Base-by-base conservation (phyloP, 2,888 invertebrate species). In the Tanytarsus gracilentus region DNA sequence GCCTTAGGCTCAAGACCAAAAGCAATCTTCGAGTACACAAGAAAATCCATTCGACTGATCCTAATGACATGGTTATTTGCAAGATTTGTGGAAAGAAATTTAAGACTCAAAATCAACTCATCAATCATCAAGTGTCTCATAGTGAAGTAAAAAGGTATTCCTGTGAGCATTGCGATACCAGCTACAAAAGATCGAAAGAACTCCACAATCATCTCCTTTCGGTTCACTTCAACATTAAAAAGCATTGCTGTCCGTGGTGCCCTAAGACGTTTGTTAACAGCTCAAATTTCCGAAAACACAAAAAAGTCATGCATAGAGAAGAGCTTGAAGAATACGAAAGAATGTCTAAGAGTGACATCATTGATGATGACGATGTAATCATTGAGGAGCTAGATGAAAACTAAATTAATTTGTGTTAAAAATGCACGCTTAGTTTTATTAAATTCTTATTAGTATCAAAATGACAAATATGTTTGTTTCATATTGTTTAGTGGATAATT, bases 1-100 rank as follows among this genome's bases (percentile, higher is more conserved):
- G 26, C 7, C 11, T 51, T n/a, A 8, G n/a, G 30, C 5, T 51
- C 4, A 51, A 51, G 21, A 51, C 51, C 2, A 51, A 51, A 51
- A 21, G 51, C 14, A 51, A 23, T 25, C 18, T 51, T 3, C 25
- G 29, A 29, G 16, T 14, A 11, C 51, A 51, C 14, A 51, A 51
- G 27, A 51, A 51, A 21, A 23, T 30, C n/a, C 51, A 51, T 18
- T 51, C 51, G 5, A 30, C 50, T 3, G 27, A 50, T 26, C 50
- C 50, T 7, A 16, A 51, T 9, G 51, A 51, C 27, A 30, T 30
- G 6, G 8, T 26, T 18, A 4, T 3, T 16, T 51, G 51, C 18
- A 3, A n/a, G 2, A 8, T 5, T 3, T 51, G 51, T 14, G 2
- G 4, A 3, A 8, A n/a, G 9, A 16, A 14, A 14, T 51, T 51